Evolutionary conservation across 1,140 invertebrate genomes (phyloP), one percentile per base, ranked within the genome.

Genomic region (Cecropterus lyciades): DNA sequence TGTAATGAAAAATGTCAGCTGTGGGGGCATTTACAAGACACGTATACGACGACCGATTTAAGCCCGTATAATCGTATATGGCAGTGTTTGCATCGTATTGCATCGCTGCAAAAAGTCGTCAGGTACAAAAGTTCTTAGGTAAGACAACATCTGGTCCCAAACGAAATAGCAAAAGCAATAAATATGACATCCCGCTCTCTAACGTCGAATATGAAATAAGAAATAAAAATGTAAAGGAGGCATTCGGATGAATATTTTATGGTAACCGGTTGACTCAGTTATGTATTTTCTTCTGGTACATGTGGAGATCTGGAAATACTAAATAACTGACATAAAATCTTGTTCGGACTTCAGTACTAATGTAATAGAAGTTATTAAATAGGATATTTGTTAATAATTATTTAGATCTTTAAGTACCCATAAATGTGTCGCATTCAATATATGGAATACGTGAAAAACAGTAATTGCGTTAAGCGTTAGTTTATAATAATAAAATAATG

Each of bases 151-250:
- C 69, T 74, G 71, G 60, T 65, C 48, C 52, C 46, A 46, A 70
- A 60, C 45, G 62, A 64, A 69, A 66, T 52, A 72, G 67, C 65
- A 71, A 66, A 77, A 70, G 65, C 72, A 77, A 82, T 82, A 76
- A 79, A 77, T 73, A 77, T 68, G 67, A 75, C 65, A 67, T 78
- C 64, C 65, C 57, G 51, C 65, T 46, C 62, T 73, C 73, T 74
- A 64, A 70, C 75, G 51, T 75, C 60, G 78, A 79, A 80, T 79
- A 80, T 72, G 66, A 76, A 82, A 76, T 75, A 75, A 77, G 65
- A 73, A 72, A 79, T 73, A 79, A 74, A 76, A 81, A 80, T 72
- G 73, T 77, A 75, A 81, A 75, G 67, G 59, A 75, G 73, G 67
- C 65, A 67, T 70, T 70, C 49, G 42, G 49, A 71, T 71, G 69